phyloP scores from a whole-genome alignment of 2,797 vertebrate species.

The Rhinatrema bivittatum region DNA sequence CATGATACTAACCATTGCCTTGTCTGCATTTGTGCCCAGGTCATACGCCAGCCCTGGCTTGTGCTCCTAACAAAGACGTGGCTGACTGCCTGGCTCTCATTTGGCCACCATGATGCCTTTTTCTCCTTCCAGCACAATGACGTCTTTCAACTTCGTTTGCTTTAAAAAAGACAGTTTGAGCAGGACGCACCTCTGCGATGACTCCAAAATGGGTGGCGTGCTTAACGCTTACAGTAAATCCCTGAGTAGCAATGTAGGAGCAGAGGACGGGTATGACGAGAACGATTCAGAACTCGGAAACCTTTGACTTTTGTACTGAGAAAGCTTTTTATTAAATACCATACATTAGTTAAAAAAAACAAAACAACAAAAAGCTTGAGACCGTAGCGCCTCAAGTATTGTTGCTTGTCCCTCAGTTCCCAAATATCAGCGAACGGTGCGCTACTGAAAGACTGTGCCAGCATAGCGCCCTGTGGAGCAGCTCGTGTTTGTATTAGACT shows the following conservation, averaged over 20 bases:
- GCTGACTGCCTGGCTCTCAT: slow-evolving; percentile 98
- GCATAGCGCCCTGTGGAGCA: no score
- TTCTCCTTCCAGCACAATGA: slow-evolving; percentile 91
- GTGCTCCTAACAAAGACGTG: slow-evolving; percentile 94
- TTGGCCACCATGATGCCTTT: slow-evolving; percentile 99
- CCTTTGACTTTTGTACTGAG: slow-evolving; percentile 64
- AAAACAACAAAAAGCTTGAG: slow-evolving; percentile 15
- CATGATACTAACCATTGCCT: slow-evolving; percentile 60
- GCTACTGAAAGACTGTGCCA: no score
- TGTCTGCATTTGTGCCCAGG: slow-evolving; percentile 82
- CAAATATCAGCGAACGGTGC: no score
- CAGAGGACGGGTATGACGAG: slow-evolving; percentile 65
- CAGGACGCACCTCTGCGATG: slow-evolving; percentile 52
- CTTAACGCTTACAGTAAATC: slow-evolving; percentile 53
- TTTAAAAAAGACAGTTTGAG: slow-evolving; percentile 68
- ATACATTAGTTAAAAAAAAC: slow-evolving; percentile 1
- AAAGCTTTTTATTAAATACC: slow-evolving; percentile 4
- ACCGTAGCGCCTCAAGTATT: background rate
- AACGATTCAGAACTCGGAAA: slow-evolving; percentile 94
- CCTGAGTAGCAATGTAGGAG: slow-evolving; percentile 43
- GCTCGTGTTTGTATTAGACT: slow-evolving; percentile 11
- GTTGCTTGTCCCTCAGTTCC: background rate
- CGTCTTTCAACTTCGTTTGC: slow-evolving; percentile 80
- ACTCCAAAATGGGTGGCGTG: slow-evolving; percentile 45
- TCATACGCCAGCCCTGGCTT: slow-evolving; percentile 96